A percentile compares a stretch with the other conserved stretches of the same genome.
Evolutionary conservation across 2,113 vertebrate species (phyloP).

Genomic region (Octodon degus): DNA sequence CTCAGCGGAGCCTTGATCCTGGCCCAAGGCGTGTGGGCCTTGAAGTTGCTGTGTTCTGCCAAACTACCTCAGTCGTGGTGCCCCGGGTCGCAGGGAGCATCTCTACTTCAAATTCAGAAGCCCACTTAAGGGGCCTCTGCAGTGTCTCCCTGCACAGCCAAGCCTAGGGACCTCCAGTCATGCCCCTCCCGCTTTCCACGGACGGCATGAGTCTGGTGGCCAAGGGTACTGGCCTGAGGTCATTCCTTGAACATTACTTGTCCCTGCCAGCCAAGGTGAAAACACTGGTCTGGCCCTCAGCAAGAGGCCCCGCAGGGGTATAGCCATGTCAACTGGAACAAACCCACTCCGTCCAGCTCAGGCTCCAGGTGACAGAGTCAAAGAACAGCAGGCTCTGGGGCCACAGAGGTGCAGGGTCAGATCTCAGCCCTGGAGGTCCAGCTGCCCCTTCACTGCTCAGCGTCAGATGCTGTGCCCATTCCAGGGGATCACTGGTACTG

Average conservation of each 20-base stretch:
- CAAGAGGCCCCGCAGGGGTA: slow-evolving; percentile 84
- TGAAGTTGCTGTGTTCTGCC: slow-evolving; percentile 72
- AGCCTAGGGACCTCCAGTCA: slow-evolving; percentile 67
- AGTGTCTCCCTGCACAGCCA: slow-evolving; percentile 92
- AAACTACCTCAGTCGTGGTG: slow-evolving; percentile 89
- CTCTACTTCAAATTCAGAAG: slow-evolving; percentile 94
- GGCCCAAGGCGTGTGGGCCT: background rate
- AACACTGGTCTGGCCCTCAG: slow-evolving; percentile 88
- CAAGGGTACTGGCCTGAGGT: slow-evolving; percentile 74
- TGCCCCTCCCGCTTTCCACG: slow-evolving; percentile 87
- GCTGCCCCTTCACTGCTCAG: background rate
- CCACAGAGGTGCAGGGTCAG: accelerated
- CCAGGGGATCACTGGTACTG: background rate
- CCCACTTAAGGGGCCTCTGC: slow-evolving; percentile 89
- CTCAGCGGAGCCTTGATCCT: slow-evolving; percentile 89
- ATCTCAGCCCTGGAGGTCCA: background rate
- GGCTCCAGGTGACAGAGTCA: background rate
- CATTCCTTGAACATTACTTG: slow-evolving; percentile 84
- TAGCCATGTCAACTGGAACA: slow-evolving; percentile 72
- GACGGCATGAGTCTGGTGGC: slow-evolving; percentile 88
- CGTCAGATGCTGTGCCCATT: background rate
- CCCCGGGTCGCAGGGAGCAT: slow-evolving; percentile 86
- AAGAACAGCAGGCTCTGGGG: background rate
- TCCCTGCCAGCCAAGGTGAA: slow-evolving; percentile 89
- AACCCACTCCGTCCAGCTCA: slow-evolving; percentile 69